phyloP scores from a whole-genome alignment of 2,113 vertebrate genomes.

The Antechinus stuartii region DNA sequence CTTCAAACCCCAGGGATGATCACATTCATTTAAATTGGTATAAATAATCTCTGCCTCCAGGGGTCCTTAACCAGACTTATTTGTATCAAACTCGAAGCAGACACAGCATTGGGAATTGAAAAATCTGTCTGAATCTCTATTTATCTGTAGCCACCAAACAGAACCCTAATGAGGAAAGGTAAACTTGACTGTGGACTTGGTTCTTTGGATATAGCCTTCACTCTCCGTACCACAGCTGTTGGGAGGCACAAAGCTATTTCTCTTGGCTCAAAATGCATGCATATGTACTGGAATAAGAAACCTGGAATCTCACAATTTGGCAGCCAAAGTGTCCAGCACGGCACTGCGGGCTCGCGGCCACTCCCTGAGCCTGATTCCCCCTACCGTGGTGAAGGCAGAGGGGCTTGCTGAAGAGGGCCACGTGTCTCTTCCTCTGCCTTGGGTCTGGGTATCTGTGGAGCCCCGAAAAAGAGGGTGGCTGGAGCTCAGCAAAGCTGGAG shows the following conservation, averaged over 20 bases:
- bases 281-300: conserved; percentile 8
- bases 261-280: neutral
- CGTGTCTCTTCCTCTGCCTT: neutral
- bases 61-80: neutral
- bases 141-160: neutral
- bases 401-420: neutral
- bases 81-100: neutral
- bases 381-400: neutral
- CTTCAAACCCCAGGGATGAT: neutral
- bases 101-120: neutral
- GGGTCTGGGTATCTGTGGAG: neutral
- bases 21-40: neutral
- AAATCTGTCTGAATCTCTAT: neutral
- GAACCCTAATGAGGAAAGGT: neutral
- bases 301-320: neutral
- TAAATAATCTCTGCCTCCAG: neutral
- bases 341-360: neutral
- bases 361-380: neutral
- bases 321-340: neutral
- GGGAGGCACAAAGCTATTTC: conserved; percentile 1
- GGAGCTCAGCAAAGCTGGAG: neutral
- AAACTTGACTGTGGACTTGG: neutral
- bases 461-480: neutral
- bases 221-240: conserved; percentile 1
- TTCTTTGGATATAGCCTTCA: neutral